These are phyloP conservation scores for Herpailurus yagouaroundi DNA, from an alignment of 2,113 vertebrate genomes.

Conservation along the genomic window DNA sequence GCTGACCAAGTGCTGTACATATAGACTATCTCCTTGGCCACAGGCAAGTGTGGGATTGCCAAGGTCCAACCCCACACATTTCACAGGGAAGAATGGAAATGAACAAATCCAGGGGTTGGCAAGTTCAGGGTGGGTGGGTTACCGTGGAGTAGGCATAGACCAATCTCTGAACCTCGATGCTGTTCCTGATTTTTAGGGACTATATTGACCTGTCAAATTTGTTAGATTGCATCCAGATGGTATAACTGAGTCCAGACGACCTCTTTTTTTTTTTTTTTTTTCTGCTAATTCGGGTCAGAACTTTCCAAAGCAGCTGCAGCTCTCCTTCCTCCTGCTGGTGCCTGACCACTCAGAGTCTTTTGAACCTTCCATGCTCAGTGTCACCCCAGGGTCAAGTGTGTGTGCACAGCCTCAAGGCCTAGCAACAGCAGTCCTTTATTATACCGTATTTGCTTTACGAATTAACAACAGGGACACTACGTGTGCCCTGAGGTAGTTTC, in stretches of 20 bases:
- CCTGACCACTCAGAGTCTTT: not conserved
- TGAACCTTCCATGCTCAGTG: not conserved
- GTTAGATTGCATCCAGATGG: not conserved
- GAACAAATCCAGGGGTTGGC: not conserved
- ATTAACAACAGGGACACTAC: not conserved
- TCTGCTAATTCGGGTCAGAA: not conserved
- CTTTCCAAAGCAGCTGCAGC: not conserved
- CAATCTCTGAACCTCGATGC: not conserved
- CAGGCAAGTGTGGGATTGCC: not conserved
- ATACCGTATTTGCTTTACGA: not conserved
- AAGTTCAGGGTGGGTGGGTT: not conserved
- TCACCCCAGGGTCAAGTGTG: not conserved
- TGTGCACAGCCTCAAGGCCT: not conserved
- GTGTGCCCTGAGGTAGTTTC: fast-evolving
- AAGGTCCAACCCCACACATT: not conserved
- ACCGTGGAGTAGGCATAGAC: fast-evolving
- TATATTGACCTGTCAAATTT: not conserved
- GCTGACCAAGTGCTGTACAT: not conserved
- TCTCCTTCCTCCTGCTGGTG: not conserved
- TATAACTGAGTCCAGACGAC: not conserved
- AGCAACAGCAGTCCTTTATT: not conserved
- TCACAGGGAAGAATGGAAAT: not conserved
- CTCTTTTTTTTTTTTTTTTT: not conserved
- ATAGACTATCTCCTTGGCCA: not conserved
- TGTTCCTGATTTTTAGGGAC: not conserved